Conservation (phyloP, 2,888 invertebrate species). For the Eupithecia inturbata region DNA sequence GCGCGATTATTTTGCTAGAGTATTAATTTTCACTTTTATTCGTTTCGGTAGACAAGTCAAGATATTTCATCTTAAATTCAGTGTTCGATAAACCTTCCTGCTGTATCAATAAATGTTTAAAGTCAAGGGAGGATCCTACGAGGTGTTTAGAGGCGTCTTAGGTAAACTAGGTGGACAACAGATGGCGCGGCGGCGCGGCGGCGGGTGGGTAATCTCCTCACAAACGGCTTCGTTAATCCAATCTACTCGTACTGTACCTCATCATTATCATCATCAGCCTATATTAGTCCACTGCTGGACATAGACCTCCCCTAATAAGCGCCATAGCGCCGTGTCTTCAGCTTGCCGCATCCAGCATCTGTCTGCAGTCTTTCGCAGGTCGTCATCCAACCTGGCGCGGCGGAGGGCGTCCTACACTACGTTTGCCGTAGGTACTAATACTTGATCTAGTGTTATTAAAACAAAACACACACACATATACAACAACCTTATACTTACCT, state of each 20-base stretch:
- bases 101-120: constrained; percentile 27
- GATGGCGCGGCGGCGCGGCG: constrained; percentile 21
- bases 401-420: too few relatives aligned
- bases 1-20: background rate
- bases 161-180: constrained; percentile 41
- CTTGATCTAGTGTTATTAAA: background rate
- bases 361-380: too few relatives aligned
- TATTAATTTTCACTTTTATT: background rate
- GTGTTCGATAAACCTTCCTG: background rate
- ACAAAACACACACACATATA: background rate
- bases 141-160: constrained; percentile 48
- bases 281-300: too few relatives aligned
- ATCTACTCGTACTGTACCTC: too few relatives aligned
- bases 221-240: constrained; percentile 25
- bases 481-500: background rate
- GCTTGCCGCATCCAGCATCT: too few relatives aligned
- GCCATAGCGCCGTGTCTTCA: too few relatives aligned
- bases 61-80: background rate
- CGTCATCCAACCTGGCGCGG: too few relatives aligned
- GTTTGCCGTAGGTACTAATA: too few relatives aligned
- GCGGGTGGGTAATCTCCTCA: constrained; percentile 19
- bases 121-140: constrained; percentile 40
- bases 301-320: too few relatives aligned
- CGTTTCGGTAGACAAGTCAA: background rate
- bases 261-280: too few relatives aligned